Evolutionary conservation across 2,797 vertebrate genomes (phyloP).

Genomic region (Bufotes viridis): DNA sequence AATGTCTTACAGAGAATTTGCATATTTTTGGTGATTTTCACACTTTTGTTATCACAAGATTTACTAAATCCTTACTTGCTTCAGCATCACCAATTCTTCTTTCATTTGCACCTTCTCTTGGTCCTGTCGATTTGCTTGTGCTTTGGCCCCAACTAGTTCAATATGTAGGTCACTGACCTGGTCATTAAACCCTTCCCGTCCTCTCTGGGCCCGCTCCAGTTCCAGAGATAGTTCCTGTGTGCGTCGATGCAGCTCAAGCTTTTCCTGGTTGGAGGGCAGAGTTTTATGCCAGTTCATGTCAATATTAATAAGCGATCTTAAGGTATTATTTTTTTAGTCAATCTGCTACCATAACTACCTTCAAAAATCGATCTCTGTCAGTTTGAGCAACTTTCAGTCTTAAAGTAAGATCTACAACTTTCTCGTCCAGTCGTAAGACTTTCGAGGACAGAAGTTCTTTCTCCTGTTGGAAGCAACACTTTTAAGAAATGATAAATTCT

Average conservation of each 20-base stretch:
- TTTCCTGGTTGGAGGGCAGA: slow-evolving; percentile 68
- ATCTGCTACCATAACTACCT: slow-evolving; percentile 67
- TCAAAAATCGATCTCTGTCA: slow-evolving; percentile 70
- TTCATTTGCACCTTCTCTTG: slow-evolving; percentile 67
- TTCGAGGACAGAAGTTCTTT: slow-evolving; percentile 75
- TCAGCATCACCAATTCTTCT: slow-evolving; percentile 61
- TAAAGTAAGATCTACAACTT: slow-evolving; percentile 70
- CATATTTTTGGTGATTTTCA: too few relatives aligned
- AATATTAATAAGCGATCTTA: not conserved
- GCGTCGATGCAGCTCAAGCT: slow-evolving; percentile 68
- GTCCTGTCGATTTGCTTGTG: slow-evolving; percentile 61
- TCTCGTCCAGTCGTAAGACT: slow-evolving; percentile 72
- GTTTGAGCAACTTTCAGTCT: slow-evolving; percentile 67
- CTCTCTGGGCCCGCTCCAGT: slow-evolving; percentile 64
- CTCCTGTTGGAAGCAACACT: slow-evolving; percentile 69
- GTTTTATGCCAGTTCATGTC: not conserved
- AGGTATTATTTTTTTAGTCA: not conserved
- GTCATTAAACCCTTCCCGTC: slow-evolving; percentile 66
- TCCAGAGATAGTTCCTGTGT: slow-evolving; percentile 68
- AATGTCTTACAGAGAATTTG: too few relatives aligned
- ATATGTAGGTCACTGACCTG: slow-evolving; percentile 67
- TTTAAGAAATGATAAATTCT: not conserved
- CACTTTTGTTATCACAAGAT: not conserved
- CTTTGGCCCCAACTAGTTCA: slow-evolving; percentile 65
- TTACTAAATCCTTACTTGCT: slow-evolving; percentile 66